Evolutionary conservation across 2,888 invertebrate genomes (phyloP).

Genomic region (Cyclophora albipunctata): DNA sequence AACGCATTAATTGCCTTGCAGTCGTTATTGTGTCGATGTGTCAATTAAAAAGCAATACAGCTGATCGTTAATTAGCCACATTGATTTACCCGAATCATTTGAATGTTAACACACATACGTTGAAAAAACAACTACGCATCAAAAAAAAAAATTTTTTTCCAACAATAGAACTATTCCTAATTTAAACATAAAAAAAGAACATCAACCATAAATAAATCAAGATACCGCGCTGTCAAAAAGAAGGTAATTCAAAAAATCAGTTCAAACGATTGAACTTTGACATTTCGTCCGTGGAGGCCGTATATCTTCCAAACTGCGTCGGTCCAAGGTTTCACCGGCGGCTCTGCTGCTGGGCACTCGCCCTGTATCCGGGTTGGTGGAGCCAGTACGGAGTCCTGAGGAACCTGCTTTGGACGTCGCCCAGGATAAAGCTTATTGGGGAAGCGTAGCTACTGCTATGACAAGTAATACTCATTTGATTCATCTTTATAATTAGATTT

Average conservation of each 20-base stretch:
- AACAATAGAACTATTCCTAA: too few species aligned
- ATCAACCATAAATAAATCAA: too few species aligned
- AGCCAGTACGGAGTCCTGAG: constrained; percentile 64
- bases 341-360: constrained; percentile 75
- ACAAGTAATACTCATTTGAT: constrained; percentile 37
- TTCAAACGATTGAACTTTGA: too few species aligned
- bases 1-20: constrained; percentile 35
- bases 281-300: constrained; percentile 13
- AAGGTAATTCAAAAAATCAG: too few species aligned
- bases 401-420: constrained; percentile 70
- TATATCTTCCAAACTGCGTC: constrained; percentile 59
- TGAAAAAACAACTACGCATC: too few species aligned
- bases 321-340: constrained; percentile 68
- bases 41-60: constrained; percentile 22
- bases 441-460: constrained; percentile 60
- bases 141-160: too few species aligned
- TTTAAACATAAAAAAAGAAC: too few species aligned
- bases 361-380: constrained; percentile 67
- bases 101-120: too few species aligned
- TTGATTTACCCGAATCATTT: too few species aligned
- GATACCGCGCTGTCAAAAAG: too few species aligned
- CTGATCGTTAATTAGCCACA: constrained; percentile 20
- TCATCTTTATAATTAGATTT: not conserved
- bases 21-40: constrained; percentile 30
- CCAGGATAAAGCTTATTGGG: constrained; percentile 70